phyloP scores from a whole-genome alignment of 92 coral and sea anemone species.

The Blastomussa wellsi region DNA sequence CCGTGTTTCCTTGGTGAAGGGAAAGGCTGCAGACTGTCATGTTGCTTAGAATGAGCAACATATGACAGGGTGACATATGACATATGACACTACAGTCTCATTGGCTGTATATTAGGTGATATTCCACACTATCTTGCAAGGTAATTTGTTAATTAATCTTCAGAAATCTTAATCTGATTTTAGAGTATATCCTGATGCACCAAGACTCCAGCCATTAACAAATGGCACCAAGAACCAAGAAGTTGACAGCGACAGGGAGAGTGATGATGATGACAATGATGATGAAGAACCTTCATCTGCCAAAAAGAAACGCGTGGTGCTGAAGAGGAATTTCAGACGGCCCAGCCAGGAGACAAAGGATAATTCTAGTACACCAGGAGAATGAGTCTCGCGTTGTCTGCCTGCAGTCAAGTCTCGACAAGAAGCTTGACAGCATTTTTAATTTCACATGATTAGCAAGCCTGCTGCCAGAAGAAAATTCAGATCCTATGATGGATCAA shows the following conservation, averaged over 20 bases:
- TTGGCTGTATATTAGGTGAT: too few relatives aligned
- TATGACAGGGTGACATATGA: too few relatives aligned
- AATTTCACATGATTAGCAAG: not conserved
- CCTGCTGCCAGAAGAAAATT: not conserved
- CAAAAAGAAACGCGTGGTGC: conserved; percentile 79
- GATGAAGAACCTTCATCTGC: conserved; percentile 39
- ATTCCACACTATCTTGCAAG: too few relatives aligned
- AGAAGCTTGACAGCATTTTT: not conserved
- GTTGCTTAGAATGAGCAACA: too few relatives aligned
- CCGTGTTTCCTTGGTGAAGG: too few relatives aligned
- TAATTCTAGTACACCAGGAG: not conserved
- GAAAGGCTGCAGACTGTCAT: too few relatives aligned
- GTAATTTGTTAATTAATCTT: not conserved
- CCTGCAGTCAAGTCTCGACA: not conserved
- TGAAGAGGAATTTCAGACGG: conserved; percentile 67
- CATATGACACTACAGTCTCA: too few relatives aligned
- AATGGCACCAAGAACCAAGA: conserved; percentile 40
- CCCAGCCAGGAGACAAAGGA: conserved; percentile 25
- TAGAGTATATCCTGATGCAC: conserved; percentile 89
- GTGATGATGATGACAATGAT: conserved; percentile 34
- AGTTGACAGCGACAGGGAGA: conserved; percentile 36
- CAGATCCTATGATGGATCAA: not conserved
- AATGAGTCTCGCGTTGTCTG: not conserved
- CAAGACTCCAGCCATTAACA: conserved; percentile 72
- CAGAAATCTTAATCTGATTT: not conserved